phyloP scores from a whole-genome alignment of 2,113 vertebrate species.

The Megalops atlanticus region DNA sequence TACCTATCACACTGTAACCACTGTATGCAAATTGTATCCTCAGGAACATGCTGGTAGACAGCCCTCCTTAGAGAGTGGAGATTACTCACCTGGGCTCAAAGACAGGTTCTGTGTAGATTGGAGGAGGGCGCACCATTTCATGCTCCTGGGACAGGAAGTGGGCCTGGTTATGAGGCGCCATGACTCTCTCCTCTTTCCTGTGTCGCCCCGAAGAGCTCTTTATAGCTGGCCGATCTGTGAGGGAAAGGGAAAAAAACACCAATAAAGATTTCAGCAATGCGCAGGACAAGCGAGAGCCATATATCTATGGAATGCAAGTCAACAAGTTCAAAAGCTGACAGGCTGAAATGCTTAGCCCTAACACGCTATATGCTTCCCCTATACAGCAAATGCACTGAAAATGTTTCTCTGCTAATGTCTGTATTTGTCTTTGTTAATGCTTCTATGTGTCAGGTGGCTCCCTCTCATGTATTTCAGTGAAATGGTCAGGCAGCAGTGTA shows the following conservation, averaged over 20 bases:
- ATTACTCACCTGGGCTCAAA: conserved; percentile 67
- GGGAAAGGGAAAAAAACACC: neutral
- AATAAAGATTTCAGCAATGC: neutral
- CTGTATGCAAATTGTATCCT: no score
- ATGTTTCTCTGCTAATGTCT: no score
- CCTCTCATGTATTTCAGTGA: no score
- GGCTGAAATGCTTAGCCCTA: neutral
- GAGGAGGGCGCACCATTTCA: conserved; percentile 35
- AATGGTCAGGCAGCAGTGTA: no score
- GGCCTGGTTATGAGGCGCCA: conserved; percentile 46
- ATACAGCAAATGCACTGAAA: neutral
- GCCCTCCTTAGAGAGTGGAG: neutral
- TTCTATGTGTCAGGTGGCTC: no score
- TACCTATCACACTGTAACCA: no score
- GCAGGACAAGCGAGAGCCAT: neutral
- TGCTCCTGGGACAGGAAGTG: conserved; percentile 38
- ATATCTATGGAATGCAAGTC: neutral
- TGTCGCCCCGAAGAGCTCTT: conserved; percentile 48
- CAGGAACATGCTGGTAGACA: neutral
- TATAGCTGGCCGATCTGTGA: conserved; percentile 35
- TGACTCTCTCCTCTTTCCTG: conserved; percentile 45
- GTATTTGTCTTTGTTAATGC: no score
- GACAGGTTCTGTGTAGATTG: conserved; percentile 58
- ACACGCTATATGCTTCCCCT: neutral
- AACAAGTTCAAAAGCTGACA: no score